Evolutionary conservation across 2,888 invertebrate species (phyloP), one percentile per base, ranked within the genome.

Genomic region (Rhagonycha fulva): DNA sequence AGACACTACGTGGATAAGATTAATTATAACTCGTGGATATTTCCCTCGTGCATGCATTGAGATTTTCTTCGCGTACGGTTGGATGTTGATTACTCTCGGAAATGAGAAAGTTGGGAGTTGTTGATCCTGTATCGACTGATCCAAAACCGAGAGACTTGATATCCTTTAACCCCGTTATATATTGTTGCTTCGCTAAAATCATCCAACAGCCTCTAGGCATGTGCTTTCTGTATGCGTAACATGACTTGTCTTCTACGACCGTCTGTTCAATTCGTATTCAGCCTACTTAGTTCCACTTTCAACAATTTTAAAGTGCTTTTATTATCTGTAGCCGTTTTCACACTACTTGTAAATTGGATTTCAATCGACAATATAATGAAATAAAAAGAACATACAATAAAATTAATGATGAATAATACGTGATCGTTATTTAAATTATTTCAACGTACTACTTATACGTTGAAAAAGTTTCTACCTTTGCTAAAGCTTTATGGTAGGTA

Each of bases 281-380:
- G 75, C 71, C 73, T 75, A 72, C 71, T 63, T 62, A 63, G 72
- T 70, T 68, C 75, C 70, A 71, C 78, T 63, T 76, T 62, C 78
- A 78, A 80, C 80, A 80, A 78, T 80, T 80, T 79, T 79, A 76
- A 76, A 79, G 78, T 77, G 78, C 80, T 80, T 80, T 80, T 80
- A 80, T 80, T 80, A 80, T 79, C 77, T 79, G 78, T 78, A 76
- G 63, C 77, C 73, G 76, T 72, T 75, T 76, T 75, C 78, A 71
- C 72, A 71, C 76, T 75, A 72, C 76, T 77, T 79, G 74, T 71
- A 71, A 74, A 77, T 80, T 79, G 76, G 75, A 74, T 76, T 78
- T 77, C 73, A 79, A 80, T 78, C 76, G 80, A 69, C 74, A 69
- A 68, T 70, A 47, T 72, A 70, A 75, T 69, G 70, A 71, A 75